phyloP scores from a whole-genome alignment of 2,888 invertebrate genomes.

The Pegoplata infirma region DNA sequence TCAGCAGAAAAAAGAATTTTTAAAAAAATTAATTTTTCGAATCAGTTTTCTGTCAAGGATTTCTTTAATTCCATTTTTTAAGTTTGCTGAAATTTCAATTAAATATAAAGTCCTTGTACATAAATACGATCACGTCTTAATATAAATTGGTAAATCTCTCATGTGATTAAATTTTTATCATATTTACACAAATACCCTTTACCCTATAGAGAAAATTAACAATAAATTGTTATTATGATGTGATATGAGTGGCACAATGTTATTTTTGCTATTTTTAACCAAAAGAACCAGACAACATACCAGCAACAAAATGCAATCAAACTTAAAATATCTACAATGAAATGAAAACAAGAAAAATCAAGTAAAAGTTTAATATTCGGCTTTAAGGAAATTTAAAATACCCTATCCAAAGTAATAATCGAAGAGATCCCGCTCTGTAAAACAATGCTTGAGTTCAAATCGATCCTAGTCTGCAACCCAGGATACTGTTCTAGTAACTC shows the following conservation, averaged over 20 bases:
- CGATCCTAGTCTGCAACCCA: too few relatives aligned
- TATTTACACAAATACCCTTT: constrained; percentile 60
- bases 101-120: background rate
- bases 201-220: constrained; percentile 55
- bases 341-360: background rate
- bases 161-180: constrained; percentile 53
- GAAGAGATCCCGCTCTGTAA: too few relatives aligned
- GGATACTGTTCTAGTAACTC: too few relatives aligned
- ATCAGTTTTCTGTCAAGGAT: background rate
- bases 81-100: background rate
- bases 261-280: constrained; percentile 35
- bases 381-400: constrained; percentile 1
- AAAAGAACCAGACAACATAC: background rate
- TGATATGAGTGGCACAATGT: constrained; percentile 58
- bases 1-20: too few relatives aligned
- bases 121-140: constrained; percentile 33
- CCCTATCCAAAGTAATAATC: too few relatives aligned
- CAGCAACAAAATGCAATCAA: constrained; percentile 45
- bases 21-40: too few relatives aligned
- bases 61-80: background rate
- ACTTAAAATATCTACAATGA: constrained; percentile 29
- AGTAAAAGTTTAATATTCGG: too few relatives aligned
- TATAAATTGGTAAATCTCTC: constrained; percentile 39
- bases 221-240: constrained; percentile 60
- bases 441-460: too few relatives aligned